Evolutionary conservation across 2,113 vertebrate species (phyloP).

Genomic region (Choloepus hoffmanni): DNA sequence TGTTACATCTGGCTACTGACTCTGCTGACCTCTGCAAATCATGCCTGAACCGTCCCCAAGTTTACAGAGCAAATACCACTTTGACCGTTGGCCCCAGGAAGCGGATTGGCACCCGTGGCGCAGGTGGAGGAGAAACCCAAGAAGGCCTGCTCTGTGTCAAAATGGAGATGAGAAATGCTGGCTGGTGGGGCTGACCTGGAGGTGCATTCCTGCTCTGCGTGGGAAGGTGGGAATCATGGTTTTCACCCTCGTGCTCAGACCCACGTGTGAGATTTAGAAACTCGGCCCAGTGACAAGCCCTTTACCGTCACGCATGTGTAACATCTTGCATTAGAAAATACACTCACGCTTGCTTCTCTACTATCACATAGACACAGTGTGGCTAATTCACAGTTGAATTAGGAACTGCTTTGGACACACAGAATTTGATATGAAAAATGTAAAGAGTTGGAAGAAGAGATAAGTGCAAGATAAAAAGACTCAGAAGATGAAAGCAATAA

Average conservation of each 20-base stretch:
- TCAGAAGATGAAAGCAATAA: conserved; percentile 38
- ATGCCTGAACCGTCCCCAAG: background rate
- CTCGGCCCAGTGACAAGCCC: no score
- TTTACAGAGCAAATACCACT: background rate
- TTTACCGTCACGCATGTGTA: background rate
- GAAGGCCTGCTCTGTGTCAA: background rate
- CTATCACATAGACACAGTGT: background rate
- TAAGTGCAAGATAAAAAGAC: conserved; percentile 66
- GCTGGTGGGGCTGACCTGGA: background rate
- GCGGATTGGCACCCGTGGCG: background rate
- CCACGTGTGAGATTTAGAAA: no score
- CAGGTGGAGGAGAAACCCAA: background rate
- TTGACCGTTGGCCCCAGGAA: no score
- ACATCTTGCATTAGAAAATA: background rate
- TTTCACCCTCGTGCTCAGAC: no score
- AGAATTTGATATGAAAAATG: conserved; percentile 50
- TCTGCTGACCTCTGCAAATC: background rate
- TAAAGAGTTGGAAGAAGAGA: conserved; percentile 41
- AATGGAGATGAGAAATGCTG: background rate
- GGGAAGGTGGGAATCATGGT: no score
- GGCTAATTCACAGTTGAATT: conserved; percentile 12
- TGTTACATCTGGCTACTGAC: background rate
- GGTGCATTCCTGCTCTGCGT: background rate
- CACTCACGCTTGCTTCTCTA: background rate
- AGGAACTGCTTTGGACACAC: conserved; percentile 45